Evolutionary conservation across 2,797 vertebrate species (phyloP).

Genomic region (Pangasius djambal): DNA sequence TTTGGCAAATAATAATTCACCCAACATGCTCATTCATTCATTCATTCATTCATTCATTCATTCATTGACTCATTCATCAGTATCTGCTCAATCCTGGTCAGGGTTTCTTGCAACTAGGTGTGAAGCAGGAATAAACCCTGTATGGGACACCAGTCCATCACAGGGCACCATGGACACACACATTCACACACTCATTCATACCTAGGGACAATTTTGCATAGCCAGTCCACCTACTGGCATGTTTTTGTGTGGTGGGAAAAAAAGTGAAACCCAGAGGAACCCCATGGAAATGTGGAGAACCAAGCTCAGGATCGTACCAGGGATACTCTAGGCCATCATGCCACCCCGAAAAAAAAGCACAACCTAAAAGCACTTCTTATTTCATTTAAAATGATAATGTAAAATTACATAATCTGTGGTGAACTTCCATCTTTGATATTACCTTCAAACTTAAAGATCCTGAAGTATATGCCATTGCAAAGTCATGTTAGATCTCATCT

Average conservation of each 20-base stretch:
- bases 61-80: neutral
- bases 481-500: constrained; percentile 9
- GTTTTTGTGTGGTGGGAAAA: neutral
- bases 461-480: neutral
- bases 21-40: neutral
- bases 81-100: neutral
- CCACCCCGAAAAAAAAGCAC: neutral
- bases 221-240: neutral
- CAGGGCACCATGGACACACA: neutral
- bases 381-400: neutral
- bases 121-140: neutral
- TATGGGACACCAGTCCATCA: neutral
- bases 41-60: neutral
- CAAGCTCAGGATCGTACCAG: neutral
- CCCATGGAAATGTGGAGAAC: neutral
- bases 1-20: neutral
- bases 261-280: neutral
- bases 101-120: neutral
- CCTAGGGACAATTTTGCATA: neutral
- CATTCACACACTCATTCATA: neutral
- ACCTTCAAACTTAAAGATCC: neutral
- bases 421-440: neutral
- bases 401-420: neutral
- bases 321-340: neutral
- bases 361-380: neutral